These are phyloP conservation scores for Camptogramma bilineatum DNA, from an alignment of 2,888 invertebrate genomes.

Conservation along the genomic window DNA sequence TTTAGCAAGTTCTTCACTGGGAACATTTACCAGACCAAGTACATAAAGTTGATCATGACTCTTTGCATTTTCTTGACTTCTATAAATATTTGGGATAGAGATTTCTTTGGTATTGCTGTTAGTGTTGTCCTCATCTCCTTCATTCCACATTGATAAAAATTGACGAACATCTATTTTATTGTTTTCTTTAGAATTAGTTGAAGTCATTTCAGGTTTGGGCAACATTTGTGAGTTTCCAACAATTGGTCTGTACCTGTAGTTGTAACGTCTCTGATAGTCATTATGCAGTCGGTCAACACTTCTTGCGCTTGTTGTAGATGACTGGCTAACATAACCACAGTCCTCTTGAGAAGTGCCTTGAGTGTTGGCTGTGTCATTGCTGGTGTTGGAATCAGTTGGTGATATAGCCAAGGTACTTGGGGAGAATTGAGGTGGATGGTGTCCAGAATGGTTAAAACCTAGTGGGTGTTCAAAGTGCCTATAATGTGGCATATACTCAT, in stretches of 20 bases:
- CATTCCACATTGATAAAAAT: constrained; percentile 83
- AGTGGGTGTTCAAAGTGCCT: constrained; percentile 66
- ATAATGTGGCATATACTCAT: constrained; percentile 68
- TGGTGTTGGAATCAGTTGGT: constrained; percentile 76
- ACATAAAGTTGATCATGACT: constrained; percentile 80
- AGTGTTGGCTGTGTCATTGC: constrained; percentile 71
- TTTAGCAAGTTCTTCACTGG: constrained; percentile 78
- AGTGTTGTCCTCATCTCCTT: constrained; percentile 77
- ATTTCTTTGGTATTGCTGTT: constrained; percentile 57
- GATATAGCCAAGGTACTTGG: constrained; percentile 76
- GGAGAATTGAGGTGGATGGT: constrained; percentile 73
- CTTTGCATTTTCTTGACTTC: constrained; percentile 53
- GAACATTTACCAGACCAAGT: constrained; percentile 77
- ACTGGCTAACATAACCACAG: constrained; percentile 81
- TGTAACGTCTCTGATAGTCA: constrained; percentile 69
- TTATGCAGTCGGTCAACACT: constrained; percentile 71
- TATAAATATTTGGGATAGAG: constrained; percentile 52
- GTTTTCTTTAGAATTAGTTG: constrained; percentile 58
- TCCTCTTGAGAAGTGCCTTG: constrained; percentile 73
- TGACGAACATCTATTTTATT: constrained; percentile 77
- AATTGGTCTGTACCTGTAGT: constrained; percentile 62
- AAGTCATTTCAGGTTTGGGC: constrained; percentile 53
- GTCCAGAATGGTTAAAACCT: constrained; percentile 61
- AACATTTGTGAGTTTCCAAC: constrained; percentile 53
- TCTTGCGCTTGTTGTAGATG: constrained; percentile 74